phyloP scores from a whole-genome alignment of 2,888 invertebrate species.

The Temnothorax unifasciatus region DNA sequence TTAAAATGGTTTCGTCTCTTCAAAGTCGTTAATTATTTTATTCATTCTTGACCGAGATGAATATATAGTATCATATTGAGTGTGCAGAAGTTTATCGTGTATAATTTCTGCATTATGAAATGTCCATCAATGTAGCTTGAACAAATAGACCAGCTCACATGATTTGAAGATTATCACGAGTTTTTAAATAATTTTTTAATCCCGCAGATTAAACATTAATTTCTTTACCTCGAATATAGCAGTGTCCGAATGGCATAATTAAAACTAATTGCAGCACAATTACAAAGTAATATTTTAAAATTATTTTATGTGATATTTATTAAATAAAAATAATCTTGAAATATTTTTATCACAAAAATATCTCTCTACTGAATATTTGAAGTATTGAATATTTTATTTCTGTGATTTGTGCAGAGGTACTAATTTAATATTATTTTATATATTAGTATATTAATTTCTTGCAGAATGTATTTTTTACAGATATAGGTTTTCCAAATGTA shows the following conservation, averaged over 20 bases:
- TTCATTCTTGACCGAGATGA: not conserved
- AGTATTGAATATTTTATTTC: not conserved
- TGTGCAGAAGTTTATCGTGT: not conserved
- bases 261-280: not conserved
- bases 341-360: not conserved
- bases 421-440: not conserved
- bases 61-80: not conserved
- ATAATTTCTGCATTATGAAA: not conserved
- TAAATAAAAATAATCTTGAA: not conserved
- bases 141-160: not conserved
- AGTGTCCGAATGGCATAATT: not conserved
- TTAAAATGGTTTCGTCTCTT: not conserved
- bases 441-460: not conserved
- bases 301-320: not conserved
- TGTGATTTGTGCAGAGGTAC: not conserved
- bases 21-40: not conserved
- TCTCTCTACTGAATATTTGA: not conserved
- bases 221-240: not conserved
- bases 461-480: not conserved
- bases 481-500: not conserved
- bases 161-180: not conserved
- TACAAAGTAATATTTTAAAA: not conserved
- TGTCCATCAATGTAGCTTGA: not conserved
- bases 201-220: not conserved
- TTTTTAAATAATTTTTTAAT: not conserved